Conservation (phyloP, 1,140 invertebrate species). For the Glossosoma conforme region DNA sequence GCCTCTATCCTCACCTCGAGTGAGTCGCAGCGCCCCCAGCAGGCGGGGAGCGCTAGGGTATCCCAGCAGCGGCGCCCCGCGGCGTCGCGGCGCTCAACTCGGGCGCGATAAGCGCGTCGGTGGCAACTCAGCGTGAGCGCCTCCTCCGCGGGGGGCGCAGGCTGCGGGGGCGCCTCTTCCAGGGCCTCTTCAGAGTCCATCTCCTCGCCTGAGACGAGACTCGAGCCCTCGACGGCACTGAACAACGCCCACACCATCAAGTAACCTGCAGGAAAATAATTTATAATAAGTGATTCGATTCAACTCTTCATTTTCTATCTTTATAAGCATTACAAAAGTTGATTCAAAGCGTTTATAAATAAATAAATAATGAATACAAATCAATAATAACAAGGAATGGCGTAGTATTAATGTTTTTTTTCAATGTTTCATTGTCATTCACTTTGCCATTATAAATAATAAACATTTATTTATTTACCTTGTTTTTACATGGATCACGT, state of each 20-base stretch:
- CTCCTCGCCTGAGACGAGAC: neutral
- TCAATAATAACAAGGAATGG: too few relatives aligned
- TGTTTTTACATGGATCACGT: too few relatives aligned
- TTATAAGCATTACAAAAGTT: too few relatives aligned
- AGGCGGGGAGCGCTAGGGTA: constrained; percentile 19
- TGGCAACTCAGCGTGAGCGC: constrained; percentile 15
- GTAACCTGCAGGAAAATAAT: neutral
- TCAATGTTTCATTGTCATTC: too few relatives aligned
- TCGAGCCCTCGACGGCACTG: neutral
- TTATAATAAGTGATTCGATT: too few relatives aligned
- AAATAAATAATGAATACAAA: too few relatives aligned
- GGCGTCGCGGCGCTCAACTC: constrained; percentile 19
- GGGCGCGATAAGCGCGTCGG: constrained; percentile 11
- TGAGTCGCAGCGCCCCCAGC: constrained; percentile 27
- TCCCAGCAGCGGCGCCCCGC: constrained; percentile 24
- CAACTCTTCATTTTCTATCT: too few relatives aligned
- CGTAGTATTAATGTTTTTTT: too few relatives aligned
- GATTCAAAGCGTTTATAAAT: too few relatives aligned
- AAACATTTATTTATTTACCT: too few relatives aligned
- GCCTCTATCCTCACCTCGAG: constrained; percentile 23
- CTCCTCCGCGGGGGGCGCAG: neutral
- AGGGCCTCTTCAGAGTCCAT: neutral
- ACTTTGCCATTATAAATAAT: too few relatives aligned
- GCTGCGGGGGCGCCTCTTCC: neutral
- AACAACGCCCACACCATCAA: neutral